These are phyloP conservation scores for Oryzias celebensis DNA, from an alignment of 2,113 vertebrate species.

Conservation along the genomic window DNA sequence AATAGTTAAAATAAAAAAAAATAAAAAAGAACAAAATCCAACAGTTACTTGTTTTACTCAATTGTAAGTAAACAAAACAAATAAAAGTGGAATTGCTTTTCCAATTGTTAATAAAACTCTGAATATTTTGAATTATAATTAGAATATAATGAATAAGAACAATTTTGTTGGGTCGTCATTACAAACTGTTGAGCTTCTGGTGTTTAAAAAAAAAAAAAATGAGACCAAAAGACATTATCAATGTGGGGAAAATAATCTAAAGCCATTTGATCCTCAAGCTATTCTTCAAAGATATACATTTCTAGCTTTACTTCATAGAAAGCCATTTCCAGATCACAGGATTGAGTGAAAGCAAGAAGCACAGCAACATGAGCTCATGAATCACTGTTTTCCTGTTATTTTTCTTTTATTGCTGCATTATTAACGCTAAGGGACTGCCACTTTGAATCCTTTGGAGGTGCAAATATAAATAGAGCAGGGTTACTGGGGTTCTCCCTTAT, in stretches of 20 bases:
- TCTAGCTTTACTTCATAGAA: constrained; percentile 12
- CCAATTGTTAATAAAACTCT: no score
- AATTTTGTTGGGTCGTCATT: no score
- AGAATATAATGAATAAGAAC: no score
- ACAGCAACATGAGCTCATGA: not conserved
- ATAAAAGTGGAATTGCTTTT: no score
- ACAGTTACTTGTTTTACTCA: no score
- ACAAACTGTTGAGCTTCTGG: no score
- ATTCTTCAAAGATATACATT: not conserved
- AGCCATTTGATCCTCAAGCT: not conserved
- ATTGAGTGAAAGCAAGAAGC: not conserved
- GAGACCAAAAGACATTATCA: no score
- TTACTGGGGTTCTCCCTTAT: constrained; percentile 43
- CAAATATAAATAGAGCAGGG: constrained; percentile 40
- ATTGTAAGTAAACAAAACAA: no score
- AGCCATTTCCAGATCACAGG: constrained; percentile 3
- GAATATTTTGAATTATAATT: no score
- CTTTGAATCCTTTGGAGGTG: constrained; percentile 7
- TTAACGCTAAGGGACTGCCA: not conserved
- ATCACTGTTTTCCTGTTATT: constrained; percentile 5
- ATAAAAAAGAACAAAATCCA: no score
- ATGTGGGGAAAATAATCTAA: not conserved
- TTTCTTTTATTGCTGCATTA: not conserved
- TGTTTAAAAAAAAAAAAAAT: no score
- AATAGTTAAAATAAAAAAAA: no score